Evolutionary conservation across 1,140 invertebrate genomes (phyloP).

Genomic region (Stegodyphus dumicola): DNA sequence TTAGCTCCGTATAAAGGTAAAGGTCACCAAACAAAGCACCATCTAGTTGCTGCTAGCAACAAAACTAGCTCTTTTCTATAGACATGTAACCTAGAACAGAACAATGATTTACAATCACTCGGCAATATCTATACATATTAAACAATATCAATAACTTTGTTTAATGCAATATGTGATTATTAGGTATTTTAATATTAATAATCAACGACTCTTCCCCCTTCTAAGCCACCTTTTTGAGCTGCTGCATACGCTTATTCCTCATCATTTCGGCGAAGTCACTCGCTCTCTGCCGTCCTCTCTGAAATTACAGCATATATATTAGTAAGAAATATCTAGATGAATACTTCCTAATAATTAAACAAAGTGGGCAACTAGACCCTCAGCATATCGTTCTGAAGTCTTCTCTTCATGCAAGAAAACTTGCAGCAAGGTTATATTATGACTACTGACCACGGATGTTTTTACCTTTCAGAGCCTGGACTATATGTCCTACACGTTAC

Average conservation of each 20-base stretch:
- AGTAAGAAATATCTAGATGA: background rate
- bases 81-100: conserved; percentile 48
- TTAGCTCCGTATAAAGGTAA: conserved; percentile 56
- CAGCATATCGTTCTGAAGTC: no score
- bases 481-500: no score
- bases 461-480: no score
- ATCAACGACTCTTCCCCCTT: conserved; percentile 70
- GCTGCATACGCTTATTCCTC: conserved; percentile 68
- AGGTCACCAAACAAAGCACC: conserved; percentile 48
- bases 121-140: background rate
- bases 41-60: conserved; percentile 48
- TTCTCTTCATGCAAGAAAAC: no score
- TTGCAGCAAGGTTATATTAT: no score
- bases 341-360: no score
- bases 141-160: no score
- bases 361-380: no score
- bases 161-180: no score
- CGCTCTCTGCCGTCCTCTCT: conserved; percentile 40
- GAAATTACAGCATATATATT: background rate
- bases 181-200: background rate
- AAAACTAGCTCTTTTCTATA: conserved; percentile 45
- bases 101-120: background rate
- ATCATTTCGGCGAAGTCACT: conserved; percentile 68
- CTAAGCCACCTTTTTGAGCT: conserved; percentile 67
- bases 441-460: no score